These are phyloP conservation scores for Thermophis baileyi DNA, from an alignment of 2,113 vertebrate genomes.

Conservation along the genomic window DNA sequence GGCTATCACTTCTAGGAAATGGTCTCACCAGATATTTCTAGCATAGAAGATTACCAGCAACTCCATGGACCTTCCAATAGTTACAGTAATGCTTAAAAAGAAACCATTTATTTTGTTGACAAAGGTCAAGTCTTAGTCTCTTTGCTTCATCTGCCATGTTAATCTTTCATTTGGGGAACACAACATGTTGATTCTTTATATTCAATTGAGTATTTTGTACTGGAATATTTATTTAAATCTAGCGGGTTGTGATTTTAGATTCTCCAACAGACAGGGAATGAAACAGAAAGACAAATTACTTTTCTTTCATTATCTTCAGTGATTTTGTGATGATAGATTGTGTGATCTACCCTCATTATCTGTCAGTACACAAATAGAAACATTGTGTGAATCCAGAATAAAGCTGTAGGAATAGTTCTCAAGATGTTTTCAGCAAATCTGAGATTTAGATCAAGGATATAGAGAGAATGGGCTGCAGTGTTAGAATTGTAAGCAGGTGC, in stretches of 20 bases:
- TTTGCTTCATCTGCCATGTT: slow-evolving; percentile 52
- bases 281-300: slow-evolving; percentile 70
- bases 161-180: slow-evolving; percentile 49
- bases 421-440: slow-evolving; percentile 62
- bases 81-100: slow-evolving; percentile 53
- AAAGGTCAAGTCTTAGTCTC: slow-evolving; percentile 55
- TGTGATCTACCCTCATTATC: slow-evolving; percentile 70
- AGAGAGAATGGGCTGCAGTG: slow-evolving; percentile 35
- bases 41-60: slow-evolving; percentile 54
- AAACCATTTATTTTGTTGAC: slow-evolving; percentile 58
- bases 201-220: slow-evolving; percentile 69
- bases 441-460: slow-evolving; percentile 57
- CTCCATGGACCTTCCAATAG: slow-evolving; percentile 52
- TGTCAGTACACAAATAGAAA: slow-evolving; percentile 59
- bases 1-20: slow-evolving; percentile 38
- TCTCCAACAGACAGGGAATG: slow-evolving; percentile 61
- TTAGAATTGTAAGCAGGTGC: slow-evolving; percentile 56
- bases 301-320: slow-evolving; percentile 62
- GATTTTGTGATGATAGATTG: slow-evolving; percentile 65
- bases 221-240: slow-evolving; percentile 72
- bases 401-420: slow-evolving; percentile 67
- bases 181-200: slow-evolving; percentile 52
- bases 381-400: slow-evolving; percentile 66
- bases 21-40: slow-evolving; percentile 43
- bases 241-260: slow-evolving; percentile 69